Evolutionary conservation across 2,797 vertebrate species (phyloP).

Genomic region (Mormyrus hasselquistii): DNA sequence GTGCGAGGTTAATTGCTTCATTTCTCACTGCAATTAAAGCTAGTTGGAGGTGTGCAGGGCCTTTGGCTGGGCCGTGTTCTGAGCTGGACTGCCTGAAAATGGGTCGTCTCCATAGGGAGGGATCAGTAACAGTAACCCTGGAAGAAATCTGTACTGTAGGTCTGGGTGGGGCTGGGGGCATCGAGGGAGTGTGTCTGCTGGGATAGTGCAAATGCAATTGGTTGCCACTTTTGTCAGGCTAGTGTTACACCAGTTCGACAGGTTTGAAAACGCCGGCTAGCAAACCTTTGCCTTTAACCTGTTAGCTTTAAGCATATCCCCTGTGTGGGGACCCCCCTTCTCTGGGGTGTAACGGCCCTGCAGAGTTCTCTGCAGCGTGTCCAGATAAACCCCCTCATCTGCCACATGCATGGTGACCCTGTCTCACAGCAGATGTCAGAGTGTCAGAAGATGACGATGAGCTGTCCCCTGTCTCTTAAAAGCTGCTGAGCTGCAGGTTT

Average conservation of each 20-base stretch:
- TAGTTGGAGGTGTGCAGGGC: constrained; percentile 21
- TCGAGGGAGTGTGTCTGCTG: neutral
- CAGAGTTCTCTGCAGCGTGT: neutral
- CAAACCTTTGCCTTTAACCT: neutral
- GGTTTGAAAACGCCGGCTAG: neutral
- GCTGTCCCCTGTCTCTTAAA: neutral
- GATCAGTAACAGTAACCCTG: neutral
- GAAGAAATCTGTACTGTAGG: neutral
- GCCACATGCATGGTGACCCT: neutral
- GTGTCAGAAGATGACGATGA: neutral
- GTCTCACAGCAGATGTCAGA: neutral
- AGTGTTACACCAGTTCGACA: neutral
- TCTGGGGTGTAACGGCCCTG: neutral
- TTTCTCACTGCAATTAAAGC: constrained; percentile 55
- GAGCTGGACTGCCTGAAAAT: constrained; percentile 29
- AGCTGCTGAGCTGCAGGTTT: neutral
- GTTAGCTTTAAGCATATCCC: neutral
- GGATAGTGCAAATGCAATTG: neutral
- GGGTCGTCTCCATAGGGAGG: neutral
- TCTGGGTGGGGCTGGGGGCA: neutral
- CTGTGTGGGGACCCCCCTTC: neutral
- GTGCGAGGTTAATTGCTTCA: constrained; percentile 59
- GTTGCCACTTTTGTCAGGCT: neutral
- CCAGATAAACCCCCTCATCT: neutral
- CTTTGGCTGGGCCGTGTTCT: constrained; percentile 28